phyloP scores from a whole-genome alignment of 2,113 vertebrate genomes.

The Eolophus roseicapilla region DNA sequence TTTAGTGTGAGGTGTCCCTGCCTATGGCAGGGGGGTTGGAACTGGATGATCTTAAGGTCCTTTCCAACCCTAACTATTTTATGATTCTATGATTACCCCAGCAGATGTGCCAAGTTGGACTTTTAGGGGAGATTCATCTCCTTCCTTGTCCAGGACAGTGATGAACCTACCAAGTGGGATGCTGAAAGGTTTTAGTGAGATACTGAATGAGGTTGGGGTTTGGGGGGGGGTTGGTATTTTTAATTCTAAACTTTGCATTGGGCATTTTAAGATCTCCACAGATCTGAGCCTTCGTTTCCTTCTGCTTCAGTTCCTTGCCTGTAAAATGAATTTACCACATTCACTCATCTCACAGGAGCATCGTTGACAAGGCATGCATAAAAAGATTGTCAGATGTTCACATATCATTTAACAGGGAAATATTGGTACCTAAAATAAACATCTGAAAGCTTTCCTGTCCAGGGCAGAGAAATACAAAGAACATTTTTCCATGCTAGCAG shows the following conservation, averaged over 20 bases:
- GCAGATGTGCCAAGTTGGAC: not conserved
- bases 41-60: too few species aligned
- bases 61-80: too few species aligned
- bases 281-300: not conserved
- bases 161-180: not conserved
- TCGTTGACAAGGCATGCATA: not conserved
- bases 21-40: too few species aligned
- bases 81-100: not conserved
- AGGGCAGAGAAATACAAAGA: conserved; percentile 10
- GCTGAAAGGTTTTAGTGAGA: not conserved
- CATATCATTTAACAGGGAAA: not conserved
- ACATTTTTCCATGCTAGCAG: conserved; percentile 14
- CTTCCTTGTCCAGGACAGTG: not conserved
- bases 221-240: not conserved
- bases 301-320: not conserved
- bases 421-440: conserved; percentile 6
- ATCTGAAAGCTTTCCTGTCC: not conserved
- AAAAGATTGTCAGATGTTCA: not conserved
- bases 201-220: not conserved
- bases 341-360: not conserved
- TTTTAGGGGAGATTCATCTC: not conserved
- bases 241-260: not conserved
- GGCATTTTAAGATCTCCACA: not conserved
- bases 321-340: not conserved
- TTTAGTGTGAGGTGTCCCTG: too few species aligned